Percentiles rank a stretch among this genome's conserved stretches.
Conservation (phyloP, 1,140 invertebrate species). For the Mya arenaria region DNA sequence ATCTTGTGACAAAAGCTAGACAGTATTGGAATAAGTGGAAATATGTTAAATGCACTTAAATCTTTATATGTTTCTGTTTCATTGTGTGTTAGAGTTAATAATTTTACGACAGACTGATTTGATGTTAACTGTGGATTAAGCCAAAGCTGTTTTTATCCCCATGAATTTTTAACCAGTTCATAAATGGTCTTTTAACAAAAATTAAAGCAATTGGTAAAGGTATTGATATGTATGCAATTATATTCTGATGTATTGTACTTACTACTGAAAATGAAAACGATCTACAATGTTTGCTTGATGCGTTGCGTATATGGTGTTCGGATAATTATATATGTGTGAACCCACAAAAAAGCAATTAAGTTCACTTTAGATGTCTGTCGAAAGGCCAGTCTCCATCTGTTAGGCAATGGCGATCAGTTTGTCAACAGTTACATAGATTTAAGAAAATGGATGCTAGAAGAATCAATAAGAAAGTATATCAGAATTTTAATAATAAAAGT, state of each 20-base stretch:
- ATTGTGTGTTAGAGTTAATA: background rate
- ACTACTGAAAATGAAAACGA: background rate
- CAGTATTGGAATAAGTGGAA: background rate
- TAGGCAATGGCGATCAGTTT: too few relatives aligned
- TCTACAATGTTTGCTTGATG: background rate
- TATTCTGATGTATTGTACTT: constrained; percentile 19
- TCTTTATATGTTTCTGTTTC: background rate
- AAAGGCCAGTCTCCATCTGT: too few relatives aligned
- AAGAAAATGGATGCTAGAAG: too few relatives aligned
- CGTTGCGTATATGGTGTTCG: background rate
- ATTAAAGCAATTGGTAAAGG: background rate
- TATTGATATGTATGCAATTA: background rate
- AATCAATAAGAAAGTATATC: too few relatives aligned
- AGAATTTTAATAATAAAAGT: too few relatives aligned
- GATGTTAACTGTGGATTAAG: background rate
- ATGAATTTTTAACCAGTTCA: background rate
- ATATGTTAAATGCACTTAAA: background rate
- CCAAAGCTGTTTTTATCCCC: constrained; percentile 7
- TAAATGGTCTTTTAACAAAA: background rate
- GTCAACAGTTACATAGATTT: too few relatives aligned
- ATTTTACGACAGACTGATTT: constrained; percentile 6
- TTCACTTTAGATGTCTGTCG: constrained; percentile 22
- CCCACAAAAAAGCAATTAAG: background rate
- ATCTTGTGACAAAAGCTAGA: background rate
- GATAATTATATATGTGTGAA: background rate